These are phyloP conservation scores for Campoplex capitator DNA, from an alignment of 2,888 invertebrate species.

Conservation along the genomic window DNA sequence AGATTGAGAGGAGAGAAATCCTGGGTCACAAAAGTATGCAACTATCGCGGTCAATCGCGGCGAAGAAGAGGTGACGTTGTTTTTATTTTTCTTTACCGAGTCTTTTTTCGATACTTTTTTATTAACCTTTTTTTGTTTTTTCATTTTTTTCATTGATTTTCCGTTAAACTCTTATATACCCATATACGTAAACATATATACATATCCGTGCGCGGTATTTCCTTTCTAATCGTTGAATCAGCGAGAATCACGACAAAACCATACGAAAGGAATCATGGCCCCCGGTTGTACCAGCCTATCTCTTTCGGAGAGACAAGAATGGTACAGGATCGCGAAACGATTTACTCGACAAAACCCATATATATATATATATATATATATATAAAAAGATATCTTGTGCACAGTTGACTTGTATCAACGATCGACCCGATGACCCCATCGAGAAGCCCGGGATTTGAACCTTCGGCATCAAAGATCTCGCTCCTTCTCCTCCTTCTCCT, in stretches of 20 bases:
- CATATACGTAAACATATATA: slow-evolving; percentile 8
- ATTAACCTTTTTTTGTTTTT: background rate
- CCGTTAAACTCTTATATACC: slow-evolving; percentile 16
- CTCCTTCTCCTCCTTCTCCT: slow-evolving; percentile 2
- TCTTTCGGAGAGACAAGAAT: slow-evolving; percentile 24
- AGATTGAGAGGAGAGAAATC: slow-evolving; percentile 11
- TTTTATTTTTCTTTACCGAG: slow-evolving; percentile 24
- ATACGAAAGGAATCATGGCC: slow-evolving; percentile 58
- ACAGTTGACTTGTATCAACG: slow-evolving; percentile 63
- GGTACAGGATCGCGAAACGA: slow-evolving; percentile 32
- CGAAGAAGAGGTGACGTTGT: slow-evolving; percentile 55
- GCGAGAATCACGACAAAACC: slow-evolving; percentile 66
- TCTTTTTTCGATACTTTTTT: slow-evolving; percentile 19
- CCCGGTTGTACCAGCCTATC: slow-evolving; percentile 49
- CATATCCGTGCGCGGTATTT: slow-evolving; percentile 32
- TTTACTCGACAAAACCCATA: slow-evolving; percentile 22
- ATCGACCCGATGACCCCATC: slow-evolving; percentile 54
- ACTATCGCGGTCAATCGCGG: slow-evolving; percentile 67
- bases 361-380: background rate
- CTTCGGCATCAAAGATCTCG: slow-evolving; percentile 61
- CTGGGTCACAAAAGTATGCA: slow-evolving; percentile 61
- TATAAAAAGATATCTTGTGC: slow-evolving; percentile 29
- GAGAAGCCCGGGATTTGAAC: slow-evolving; percentile 47
- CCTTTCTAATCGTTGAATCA: slow-evolving; percentile 68
- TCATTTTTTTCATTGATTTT: slow-evolving; percentile 25